Evolutionary conservation across 2,888 invertebrate species (phyloP).

Genomic region (Amorpha juglandis): DNA sequence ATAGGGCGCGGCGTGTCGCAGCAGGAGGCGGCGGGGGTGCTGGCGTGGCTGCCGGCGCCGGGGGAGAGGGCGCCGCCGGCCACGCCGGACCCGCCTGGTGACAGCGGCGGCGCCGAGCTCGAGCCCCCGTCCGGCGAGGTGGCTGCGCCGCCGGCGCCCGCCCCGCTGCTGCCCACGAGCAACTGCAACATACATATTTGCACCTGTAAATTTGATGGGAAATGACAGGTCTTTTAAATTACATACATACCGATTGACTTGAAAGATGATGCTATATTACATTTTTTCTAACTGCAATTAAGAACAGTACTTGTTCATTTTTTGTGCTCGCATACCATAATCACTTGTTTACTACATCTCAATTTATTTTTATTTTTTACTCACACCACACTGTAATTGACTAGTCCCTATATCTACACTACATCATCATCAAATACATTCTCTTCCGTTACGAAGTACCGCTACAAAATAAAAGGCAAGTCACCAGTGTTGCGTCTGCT

Average conservation of each 20-base stretch:
- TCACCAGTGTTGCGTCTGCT: conserved; percentile 10
- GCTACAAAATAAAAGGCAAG: conserved; percentile 11
- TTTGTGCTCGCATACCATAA: neutral
- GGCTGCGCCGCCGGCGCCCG: conserved; percentile 89
- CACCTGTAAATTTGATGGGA: neutral
- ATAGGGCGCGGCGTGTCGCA: conserved; percentile 96
- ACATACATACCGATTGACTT: neutral
- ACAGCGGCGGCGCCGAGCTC: conserved; percentile 90
- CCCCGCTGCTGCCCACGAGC: conserved; percentile 89
- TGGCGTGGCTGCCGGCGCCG: conserved; percentile 81
- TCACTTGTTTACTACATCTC: neutral
- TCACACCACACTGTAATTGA: neutral
- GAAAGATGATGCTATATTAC: neutral
- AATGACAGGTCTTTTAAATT: neutral
- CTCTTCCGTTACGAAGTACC: conserved; percentile 16
- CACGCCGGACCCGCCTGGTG: conserved; percentile 89
- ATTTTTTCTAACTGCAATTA: neutral
- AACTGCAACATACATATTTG: conserved; percentile 77
- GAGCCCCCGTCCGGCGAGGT: conserved; percentile 88
- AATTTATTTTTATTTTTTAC: neutral
- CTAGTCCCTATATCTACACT: neutral
- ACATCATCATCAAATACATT: conserved; percentile 17
- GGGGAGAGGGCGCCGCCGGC: conserved; percentile 84
- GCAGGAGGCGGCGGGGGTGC: conserved; percentile 86
- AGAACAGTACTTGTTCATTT: neutral